A percentile compares a stretch with the other conserved stretches of the same genome.
Conservation (phyloP, 23 tunicate species). For the Trididemnum miniatum region DNA sequence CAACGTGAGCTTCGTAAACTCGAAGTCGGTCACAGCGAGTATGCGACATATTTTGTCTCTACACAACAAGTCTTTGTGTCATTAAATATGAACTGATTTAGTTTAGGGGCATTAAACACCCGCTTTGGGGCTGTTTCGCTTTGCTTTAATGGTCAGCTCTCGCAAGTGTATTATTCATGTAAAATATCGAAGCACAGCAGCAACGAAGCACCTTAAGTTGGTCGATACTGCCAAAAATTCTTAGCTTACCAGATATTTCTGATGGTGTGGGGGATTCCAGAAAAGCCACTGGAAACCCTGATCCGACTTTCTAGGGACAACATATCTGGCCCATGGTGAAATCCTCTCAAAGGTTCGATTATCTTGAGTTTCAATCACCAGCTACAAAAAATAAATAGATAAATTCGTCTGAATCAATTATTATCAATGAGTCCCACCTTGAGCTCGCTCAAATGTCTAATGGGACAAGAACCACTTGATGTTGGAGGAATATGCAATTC, state of each 20-base stretch:
- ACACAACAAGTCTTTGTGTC: too few species aligned
- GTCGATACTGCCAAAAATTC: too few species aligned
- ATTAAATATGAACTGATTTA: too few species aligned
- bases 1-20: conserved; percentile 85
- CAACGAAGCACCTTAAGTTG: too few species aligned
- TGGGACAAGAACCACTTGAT: conserved; percentile 48
- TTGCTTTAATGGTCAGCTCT: too few species aligned
- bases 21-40: conserved; percentile 50
- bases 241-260: conserved; percentile 10
- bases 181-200: too few species aligned
- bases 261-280: conserved; percentile 62
- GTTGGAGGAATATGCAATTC: conserved; percentile 43
- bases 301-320: conserved; percentile 33
- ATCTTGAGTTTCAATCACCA: conserved; percentile 62
- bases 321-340: conserved; percentile 92
- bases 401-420: not conserved
- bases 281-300: conserved; percentile 54
- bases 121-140: too few species aligned
- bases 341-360: conserved; percentile 59
- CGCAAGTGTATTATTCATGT: too few species aligned
- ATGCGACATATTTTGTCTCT: conserved; percentile 38
- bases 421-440: conserved; percentile 29
- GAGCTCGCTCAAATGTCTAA: conserved; percentile 53
- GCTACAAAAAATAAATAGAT: conserved; percentile 21
- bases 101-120: not conserved